Evolutionary conservation across 2,888 invertebrate species (phyloP).

Genomic region (Phytoseiulus persimilis): DNA sequence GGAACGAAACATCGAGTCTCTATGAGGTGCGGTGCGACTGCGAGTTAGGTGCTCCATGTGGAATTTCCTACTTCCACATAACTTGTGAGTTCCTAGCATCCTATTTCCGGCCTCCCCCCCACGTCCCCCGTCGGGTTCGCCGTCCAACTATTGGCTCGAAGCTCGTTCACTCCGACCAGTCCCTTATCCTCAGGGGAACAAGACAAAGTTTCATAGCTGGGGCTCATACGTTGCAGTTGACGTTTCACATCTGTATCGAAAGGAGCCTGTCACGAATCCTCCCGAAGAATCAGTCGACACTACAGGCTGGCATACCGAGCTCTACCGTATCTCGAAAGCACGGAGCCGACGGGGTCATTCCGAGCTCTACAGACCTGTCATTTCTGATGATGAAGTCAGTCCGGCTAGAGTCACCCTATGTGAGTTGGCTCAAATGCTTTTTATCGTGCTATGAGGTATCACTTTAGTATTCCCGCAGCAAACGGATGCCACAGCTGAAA

Average conservation of each 20-base stretch:
- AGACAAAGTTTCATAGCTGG: too few species aligned
- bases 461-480: neutral
- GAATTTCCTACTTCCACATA: neutral
- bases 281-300: neutral
- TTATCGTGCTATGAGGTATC: too few species aligned
- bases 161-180: too few species aligned
- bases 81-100: neutral
- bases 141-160: too few species aligned
- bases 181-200: too few species aligned
- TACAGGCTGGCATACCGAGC: neutral
- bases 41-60: neutral
- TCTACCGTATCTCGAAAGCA: neutral
- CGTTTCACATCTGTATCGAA: neutral
- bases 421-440: neutral
- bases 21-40: neutral
- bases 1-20: neutral
- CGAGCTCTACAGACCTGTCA: neutral
- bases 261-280: neutral
- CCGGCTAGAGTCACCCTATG: neutral
- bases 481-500: neutral
- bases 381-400: neutral
- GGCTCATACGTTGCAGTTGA: neutral
- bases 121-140: too few species aligned
- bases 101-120: too few species aligned
- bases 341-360: neutral